Evolutionary conservation across 2,797 vertebrate genomes (phyloP), one percentile per base, ranked within the genome.

Genomic region (Premnoplex brunnescens): DNA sequence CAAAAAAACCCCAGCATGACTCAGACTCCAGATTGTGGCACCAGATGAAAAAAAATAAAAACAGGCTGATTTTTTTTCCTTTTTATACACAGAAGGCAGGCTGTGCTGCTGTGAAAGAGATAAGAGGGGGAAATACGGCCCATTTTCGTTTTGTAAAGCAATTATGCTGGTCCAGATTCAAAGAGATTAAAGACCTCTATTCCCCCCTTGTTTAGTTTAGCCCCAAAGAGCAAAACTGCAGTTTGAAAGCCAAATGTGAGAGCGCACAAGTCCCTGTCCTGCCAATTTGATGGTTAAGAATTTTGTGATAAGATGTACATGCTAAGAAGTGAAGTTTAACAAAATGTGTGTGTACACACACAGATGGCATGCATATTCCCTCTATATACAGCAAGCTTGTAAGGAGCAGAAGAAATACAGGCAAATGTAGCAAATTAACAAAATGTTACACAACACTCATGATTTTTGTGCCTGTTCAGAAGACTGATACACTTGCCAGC

Each of bases 111-210:
- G 3, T 66, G 51, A 91, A 90, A 91, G 73, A 92, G 92, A 86
- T 78, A 93, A 91, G 75, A 92, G 41, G 30, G 52, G 66, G 62
- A 92, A 90, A 93, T 86, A 73, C 92, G 88, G 63, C 43, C 58
- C 28, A 34, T 91, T 88, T 95, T 78, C 34, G 51, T 85, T 76
- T 49, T 86, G 76, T 88, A 76, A 93, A 94, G 79, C 69, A 86
- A 83, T 94, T 93, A 78, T 44, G 43, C 59, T 73, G 58, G 91
- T 93, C 76, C 88, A 94, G 91, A 92, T 85, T 88, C 71, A 89
- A 72, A 92, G 55, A 91, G 54, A 90, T 90, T 95, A 90, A 54
- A 88, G 76, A 90, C 28, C 46, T 91, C 66, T 81, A 51, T 84
- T 74, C 16, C 58, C 12, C 10, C 28, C 76, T 77, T 64, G 54